Percentiles rank a stretch among this genome's conserved stretches.
Conservation (phyloP, 2,888 invertebrate genomes). For the Rambutsinella grinnellia region DNA sequence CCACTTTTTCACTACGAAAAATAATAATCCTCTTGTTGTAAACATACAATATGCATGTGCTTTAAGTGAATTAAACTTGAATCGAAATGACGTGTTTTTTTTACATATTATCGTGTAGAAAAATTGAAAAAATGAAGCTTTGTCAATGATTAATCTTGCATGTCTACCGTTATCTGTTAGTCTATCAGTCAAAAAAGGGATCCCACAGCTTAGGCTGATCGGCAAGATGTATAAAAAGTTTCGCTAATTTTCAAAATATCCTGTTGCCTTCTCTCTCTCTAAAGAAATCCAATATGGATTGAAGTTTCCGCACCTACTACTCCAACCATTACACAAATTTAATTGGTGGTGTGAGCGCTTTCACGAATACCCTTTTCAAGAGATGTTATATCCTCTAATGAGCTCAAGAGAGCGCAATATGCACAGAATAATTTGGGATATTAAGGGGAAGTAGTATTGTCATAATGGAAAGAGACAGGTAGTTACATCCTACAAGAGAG, state of each 20-base stretch:
- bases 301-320: background rate
- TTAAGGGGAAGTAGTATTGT: no score
- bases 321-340: background rate
- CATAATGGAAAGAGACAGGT: no score
- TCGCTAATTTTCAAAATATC: background rate
- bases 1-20: slow-evolving; percentile 23
- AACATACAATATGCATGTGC: no score
- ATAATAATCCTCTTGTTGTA: slow-evolving; percentile 1
- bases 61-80: background rate
- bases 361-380: background rate
- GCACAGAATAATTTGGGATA: no score
- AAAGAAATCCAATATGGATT: background rate
- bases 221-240: no score
- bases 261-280: background rate
- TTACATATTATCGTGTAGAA: no score
- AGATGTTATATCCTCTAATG: no score
- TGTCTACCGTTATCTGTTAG: background rate
- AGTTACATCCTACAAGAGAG: no score
- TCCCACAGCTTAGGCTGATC: no score
- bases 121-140: background rate
- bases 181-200: no score
- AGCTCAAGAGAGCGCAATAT: no score
- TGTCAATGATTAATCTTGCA: slow-evolving; percentile 20
- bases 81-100: background rate
- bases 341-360: no score